These are phyloP conservation scores for Riptortus pedestris DNA, from an alignment of 1,140 invertebrate genomes.

Conservation along the genomic window DNA sequence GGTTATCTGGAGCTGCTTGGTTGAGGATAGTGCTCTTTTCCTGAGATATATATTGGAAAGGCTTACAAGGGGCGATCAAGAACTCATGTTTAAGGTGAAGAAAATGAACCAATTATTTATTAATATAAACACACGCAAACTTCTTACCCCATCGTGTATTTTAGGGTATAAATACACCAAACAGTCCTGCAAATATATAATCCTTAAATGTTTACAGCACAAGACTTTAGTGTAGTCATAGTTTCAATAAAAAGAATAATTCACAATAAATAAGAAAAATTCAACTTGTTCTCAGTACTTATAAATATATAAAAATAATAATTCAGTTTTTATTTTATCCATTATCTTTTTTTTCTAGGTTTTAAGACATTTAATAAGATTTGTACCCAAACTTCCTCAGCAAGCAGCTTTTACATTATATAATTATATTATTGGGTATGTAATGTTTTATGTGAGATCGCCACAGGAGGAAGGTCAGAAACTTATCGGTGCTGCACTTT, in stretches of 20 bases:
- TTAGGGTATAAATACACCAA: too few relatives aligned
- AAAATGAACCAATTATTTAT: not conserved
- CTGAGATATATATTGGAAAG: constrained; percentile 91
- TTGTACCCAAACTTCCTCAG: constrained; percentile 85
- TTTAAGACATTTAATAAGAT: constrained; percentile 81
- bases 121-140: too few relatives aligned
- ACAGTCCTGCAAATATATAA: too few relatives aligned
- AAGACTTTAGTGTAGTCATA: too few relatives aligned
- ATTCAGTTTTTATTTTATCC: too few relatives aligned
- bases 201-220: too few relatives aligned
- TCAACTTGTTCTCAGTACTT: too few relatives aligned
- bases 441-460: constrained; percentile 96
- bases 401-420: constrained; percentile 97
- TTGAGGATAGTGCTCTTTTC: constrained; percentile 95
- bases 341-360: too few relatives aligned
- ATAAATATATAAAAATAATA: too few relatives aligned
- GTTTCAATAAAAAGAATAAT: too few relatives aligned
- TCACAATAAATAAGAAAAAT: too few relatives aligned
- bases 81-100: constrained; percentile 79
- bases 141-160: too few relatives aligned
- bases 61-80: constrained; percentile 88
- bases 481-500: constrained; percentile 84
- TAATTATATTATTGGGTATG: constrained; percentile 98
- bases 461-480: constrained; percentile 89
- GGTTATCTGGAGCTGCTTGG: constrained; percentile 95